Percentiles rank a stretch among this genome's conserved stretches.
Evolutionary conservation across 2,888 invertebrate genomes (phyloP).

Genomic region (Corythucha ciliata): DNA sequence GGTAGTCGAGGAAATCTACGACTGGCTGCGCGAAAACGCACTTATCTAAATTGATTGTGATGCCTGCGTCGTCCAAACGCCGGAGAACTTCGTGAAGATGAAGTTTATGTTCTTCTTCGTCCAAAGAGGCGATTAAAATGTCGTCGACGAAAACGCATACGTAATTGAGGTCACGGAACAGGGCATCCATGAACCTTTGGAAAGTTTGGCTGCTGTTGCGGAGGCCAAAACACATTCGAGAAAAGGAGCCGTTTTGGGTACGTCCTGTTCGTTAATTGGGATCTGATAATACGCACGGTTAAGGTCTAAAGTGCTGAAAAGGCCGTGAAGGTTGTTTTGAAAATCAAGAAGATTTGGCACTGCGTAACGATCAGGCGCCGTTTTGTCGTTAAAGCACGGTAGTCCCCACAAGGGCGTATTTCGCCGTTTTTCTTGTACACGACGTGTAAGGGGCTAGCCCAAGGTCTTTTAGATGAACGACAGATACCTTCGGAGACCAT

Average conservation of each 20-base stretch:
- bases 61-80: conserved; percentile 27
- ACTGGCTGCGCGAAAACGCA: conserved; percentile 23
- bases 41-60: conserved; percentile 35
- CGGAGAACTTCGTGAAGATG: conserved; percentile 29
- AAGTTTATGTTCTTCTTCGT: conserved; percentile 25
- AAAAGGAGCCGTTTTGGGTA: conserved; percentile 34
- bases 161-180: conserved; percentile 30
- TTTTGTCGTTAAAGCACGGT: conserved; percentile 34
- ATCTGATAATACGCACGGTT: conserved; percentile 33
- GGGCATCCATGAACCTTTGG: conserved; percentile 36
- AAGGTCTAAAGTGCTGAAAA: conserved; percentile 29
- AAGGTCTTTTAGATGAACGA: conserved; percentile 27
- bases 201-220: conserved; percentile 34
- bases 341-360: conserved; percentile 22
- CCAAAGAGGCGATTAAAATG: conserved; percentile 34
- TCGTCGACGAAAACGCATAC: conserved; percentile 38
- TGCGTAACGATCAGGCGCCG: too few relatives aligned
- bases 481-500: conserved; percentile 31
- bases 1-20: conserved; percentile 27
- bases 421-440: conserved; percentile 32
- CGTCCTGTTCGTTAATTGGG: conserved; percentile 29
- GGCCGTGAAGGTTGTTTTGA: conserved; percentile 16
- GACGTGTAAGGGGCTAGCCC: conserved; percentile 35
- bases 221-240: conserved; percentile 30
- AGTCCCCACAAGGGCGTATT: conserved; percentile 37